These are phyloP conservation scores for Calyptomena viridis DNA, from an alignment of 2,113 vertebrate genomes.

Conservation along the genomic window DNA sequence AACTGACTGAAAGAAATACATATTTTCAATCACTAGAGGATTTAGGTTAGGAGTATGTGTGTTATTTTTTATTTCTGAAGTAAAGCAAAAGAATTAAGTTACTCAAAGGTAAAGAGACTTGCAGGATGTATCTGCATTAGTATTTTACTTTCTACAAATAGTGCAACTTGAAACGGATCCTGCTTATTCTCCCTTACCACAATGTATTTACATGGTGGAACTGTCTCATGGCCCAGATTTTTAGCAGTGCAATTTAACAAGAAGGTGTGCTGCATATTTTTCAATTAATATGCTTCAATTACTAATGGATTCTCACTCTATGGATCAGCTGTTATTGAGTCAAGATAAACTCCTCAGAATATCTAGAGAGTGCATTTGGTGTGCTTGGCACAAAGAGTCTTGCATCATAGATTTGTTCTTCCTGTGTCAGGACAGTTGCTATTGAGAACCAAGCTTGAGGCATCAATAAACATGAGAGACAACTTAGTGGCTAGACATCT, in stretches of 20 bases:
- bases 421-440: background rate
- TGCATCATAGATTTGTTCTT: background rate
- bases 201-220: background rate
- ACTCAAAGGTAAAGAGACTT: background rate
- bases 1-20: background rate
- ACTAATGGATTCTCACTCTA: background rate
- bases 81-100: background rate
- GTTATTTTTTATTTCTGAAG: background rate
- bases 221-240: background rate
- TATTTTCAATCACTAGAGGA: background rate
- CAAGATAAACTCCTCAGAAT: background rate
- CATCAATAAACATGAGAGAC: background rate
- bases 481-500: background rate
- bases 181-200: background rate
- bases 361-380: background rate
- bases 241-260: background rate
- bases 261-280: background rate
- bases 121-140: background rate
- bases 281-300: background rate
- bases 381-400: background rate
- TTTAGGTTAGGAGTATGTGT: background rate
- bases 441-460: background rate
- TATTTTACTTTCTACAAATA: background rate
- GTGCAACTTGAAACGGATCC: background rate
- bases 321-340: background rate